Base-by-base conservation (phyloP, 2,113 vertebrate genomes). In the Zapornia atra region DNA sequence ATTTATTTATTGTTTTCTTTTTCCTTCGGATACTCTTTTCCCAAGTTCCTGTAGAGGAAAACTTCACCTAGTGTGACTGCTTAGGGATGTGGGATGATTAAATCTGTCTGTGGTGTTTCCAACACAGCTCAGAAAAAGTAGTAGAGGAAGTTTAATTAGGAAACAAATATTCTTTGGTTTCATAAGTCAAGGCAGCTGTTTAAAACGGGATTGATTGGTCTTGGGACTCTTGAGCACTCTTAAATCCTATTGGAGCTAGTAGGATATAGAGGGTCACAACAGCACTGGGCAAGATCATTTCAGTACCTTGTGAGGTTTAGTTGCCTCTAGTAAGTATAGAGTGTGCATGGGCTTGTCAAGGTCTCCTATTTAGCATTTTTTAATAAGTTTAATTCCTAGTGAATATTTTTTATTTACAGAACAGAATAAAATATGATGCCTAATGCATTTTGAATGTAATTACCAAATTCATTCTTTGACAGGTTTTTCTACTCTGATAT, bases 401-500 rank as follows among this genome's bases (percentile, higher is more conserved):
- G 14, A 86, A 59, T 66, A 12, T 2, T 4, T 79, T 95, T 83
- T 80, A n/a, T 86, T 87, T 88, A 20, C 10, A 12, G 51, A 75
- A 53, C 6, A 44, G 18, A 71, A 85, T 44, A 44, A 42, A 84
- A 66, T 33, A 16, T 5, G 66, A 10, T 56, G n/a, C 38, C 44
- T 84, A 20, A 57, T 48, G 48, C 48, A 48, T 88, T 78, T 84
- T 93, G 68, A 93, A 81, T 87, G 11, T 83, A 61, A 40, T 92
- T 95, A 76, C 10, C 25, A 5, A 89, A 59, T 90, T 86, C 8
- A 34, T 92, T 97, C 85, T 92, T 96, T 96, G 61, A 70, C 93
- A 96, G 61, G 42, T 95, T 92, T 70, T 94, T 76, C 85, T 82
- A 5, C 65, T 86, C 33, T 81, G 76, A 6, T 83, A 5, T 84